These are phyloP conservation scores for Plectropomus leopardus DNA, from an alignment of 2,113 vertebrate genomes.

Conservation along the genomic window DNA sequence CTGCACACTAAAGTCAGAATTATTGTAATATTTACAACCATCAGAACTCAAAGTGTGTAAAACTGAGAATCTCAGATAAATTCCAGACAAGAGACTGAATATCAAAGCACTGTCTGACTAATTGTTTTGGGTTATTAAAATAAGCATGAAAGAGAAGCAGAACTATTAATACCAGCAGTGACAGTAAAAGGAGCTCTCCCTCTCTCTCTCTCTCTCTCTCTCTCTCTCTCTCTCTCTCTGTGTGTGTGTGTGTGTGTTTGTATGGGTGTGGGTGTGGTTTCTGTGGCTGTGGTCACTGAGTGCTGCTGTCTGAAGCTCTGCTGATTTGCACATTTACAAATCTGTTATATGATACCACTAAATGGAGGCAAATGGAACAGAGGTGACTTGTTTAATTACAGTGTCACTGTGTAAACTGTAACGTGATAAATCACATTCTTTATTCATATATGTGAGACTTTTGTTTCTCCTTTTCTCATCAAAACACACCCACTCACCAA, in stretches of 20 bases:
- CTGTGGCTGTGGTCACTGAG: slow-evolving; percentile 39
- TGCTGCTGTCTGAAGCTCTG: slow-evolving; percentile 34
- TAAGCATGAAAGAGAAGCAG: not conserved
- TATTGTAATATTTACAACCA: no score
- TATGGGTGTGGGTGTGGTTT: not conserved
- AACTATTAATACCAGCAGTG: not conserved
- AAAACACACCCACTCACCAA: not conserved
- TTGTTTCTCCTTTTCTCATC: not conserved
- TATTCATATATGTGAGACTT: not conserved
- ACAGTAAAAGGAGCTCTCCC: not conserved
- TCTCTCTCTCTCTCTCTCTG: no score
- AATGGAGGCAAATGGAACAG: slow-evolving; percentile 15
- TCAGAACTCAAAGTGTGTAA: no score
- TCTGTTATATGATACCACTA: slow-evolving; percentile 42
- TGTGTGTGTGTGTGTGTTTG: no score
- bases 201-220: no score
- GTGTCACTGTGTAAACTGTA: slow-evolving; percentile 12
- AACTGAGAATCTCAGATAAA: no score
- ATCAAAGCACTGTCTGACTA: not conserved
- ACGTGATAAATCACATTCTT: not conserved
- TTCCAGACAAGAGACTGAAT: not conserved
- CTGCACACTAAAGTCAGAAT: no score
- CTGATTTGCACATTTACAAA: slow-evolving; percentile 59
- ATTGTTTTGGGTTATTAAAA: not conserved
- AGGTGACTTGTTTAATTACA: slow-evolving; percentile 37